These are phyloP conservation scores for Trachurus trachurus DNA, from an alignment of 2,797 vertebrate species.

Conservation along the genomic window DNA sequence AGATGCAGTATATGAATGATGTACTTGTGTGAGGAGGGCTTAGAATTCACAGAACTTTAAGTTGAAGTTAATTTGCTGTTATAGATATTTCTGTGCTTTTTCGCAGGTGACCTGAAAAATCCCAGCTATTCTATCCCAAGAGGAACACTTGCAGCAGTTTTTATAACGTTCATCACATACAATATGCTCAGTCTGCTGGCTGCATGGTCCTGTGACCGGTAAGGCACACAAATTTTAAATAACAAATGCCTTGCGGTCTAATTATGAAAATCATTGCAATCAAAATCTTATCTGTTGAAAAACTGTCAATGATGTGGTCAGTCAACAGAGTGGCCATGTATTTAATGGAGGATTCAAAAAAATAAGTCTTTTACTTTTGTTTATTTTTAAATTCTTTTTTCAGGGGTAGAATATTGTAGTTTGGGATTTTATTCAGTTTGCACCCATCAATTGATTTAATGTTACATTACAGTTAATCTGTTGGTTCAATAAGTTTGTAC, in stretches of 20 bases:
- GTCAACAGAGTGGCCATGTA: background rate
- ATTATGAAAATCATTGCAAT: background rate
- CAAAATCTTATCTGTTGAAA: background rate
- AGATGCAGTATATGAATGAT: background rate
- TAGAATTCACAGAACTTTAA: background rate
- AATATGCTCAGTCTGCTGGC: constrained; percentile 85
- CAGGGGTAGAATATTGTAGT: background rate
- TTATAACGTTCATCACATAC: constrained; percentile 88
- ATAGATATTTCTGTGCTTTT: background rate
- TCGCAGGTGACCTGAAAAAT: constrained; percentile 88
- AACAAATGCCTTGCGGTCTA: too few species aligned
- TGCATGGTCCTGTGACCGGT: constrained; percentile 88
- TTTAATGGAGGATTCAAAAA: background rate
- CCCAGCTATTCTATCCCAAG: constrained; percentile 89
- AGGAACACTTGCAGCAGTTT: constrained; percentile 86
- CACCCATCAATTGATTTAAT: background rate
- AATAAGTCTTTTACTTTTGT: background rate
- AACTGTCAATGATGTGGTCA: background rate
- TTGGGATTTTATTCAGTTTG: constrained; percentile 14
- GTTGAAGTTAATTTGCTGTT: too few species aligned
- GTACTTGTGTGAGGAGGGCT: background rate
- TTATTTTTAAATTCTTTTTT: background rate
- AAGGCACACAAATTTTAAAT: constrained; percentile 3
- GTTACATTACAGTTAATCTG: background rate
- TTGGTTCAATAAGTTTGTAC: background rate